phyloP scores from a whole-genome alignment of 2,888 invertebrate species.

The Mycogona germanica region DNA sequence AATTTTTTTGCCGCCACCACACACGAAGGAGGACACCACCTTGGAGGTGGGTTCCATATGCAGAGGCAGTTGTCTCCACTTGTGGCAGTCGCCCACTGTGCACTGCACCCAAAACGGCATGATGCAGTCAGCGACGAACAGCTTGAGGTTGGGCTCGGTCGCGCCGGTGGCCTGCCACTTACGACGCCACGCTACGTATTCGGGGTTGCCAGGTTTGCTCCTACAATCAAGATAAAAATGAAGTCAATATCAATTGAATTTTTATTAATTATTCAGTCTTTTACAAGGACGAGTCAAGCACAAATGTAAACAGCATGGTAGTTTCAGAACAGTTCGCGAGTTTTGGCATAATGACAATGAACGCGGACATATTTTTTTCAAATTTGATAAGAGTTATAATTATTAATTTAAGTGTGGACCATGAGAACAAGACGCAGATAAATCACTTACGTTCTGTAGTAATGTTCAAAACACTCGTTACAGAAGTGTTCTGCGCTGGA shows the following conservation, averaged over 20 bases:
- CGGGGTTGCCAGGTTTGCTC: constrained; percentile 19
- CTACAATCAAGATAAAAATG: constrained; percentile 7
- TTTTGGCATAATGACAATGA: too few species aligned
- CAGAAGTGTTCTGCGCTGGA: constrained; percentile 37
- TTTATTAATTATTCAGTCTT: not conserved
- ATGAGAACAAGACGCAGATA: not conserved
- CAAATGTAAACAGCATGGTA: constrained; percentile 2
- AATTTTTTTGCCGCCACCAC: too few species aligned
- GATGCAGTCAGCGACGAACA: constrained; percentile 31
- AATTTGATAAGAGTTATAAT: not conserved
- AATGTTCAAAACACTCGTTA: constrained; percentile 36
- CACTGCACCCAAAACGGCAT: constrained; percentile 37
- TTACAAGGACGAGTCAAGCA: not conserved
- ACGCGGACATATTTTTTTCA: too few species aligned
- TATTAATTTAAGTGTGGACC: not conserved
- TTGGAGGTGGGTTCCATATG: constrained; percentile 20
- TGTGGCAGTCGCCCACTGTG: constrained; percentile 28
- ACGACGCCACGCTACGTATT: constrained; percentile 30
- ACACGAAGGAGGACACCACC: constrained; percentile 4
- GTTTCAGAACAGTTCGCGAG: not conserved
- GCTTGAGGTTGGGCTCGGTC: constrained; percentile 29
- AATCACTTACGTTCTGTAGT: constrained; percentile 30
- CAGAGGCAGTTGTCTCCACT: constrained; percentile 33
- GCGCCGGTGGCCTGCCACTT: constrained; percentile 31
- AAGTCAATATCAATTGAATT: not conserved